A percentile compares a stretch with the other conserved stretches of the same genome.
phyloP scores from a whole-genome alignment of 2,113 vertebrate species.

The Reinhardtius hippoglossoides region DNA sequence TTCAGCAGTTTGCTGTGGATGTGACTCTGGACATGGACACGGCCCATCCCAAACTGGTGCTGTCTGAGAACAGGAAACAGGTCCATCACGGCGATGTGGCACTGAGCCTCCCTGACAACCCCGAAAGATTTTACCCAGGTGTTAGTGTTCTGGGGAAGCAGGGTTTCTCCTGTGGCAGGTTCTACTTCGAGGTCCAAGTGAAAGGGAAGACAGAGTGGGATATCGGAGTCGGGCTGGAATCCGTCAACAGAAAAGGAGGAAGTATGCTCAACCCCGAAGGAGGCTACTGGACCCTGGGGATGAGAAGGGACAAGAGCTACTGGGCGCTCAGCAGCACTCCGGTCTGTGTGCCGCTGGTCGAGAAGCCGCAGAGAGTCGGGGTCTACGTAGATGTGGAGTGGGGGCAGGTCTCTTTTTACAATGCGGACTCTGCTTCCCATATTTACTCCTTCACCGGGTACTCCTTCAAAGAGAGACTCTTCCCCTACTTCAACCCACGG shows the following conservation, averaged over 20 bases:
- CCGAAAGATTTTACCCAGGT: constrained; percentile 73
- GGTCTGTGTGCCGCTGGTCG: constrained; percentile 66
- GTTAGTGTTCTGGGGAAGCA: constrained; percentile 75
- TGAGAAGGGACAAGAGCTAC: constrained; percentile 60
- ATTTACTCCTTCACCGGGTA: constrained; percentile 87
- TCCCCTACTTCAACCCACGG: constrained; percentile 84
- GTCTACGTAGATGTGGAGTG: constrained; percentile 87
- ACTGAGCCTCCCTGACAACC: constrained; percentile 42
- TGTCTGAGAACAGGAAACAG: constrained; percentile 69
- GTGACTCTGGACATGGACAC: constrained; percentile 77
- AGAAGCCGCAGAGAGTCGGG: constrained; percentile 81
- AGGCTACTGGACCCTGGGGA: constrained; percentile 79
- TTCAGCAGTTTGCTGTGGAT: constrained; percentile 61
- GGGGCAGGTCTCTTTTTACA: constrained; percentile 87
- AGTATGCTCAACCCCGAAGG: constrained; percentile 68
- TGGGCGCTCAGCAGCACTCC: constrained; percentile 69
- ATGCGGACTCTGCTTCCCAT: constrained; percentile 69
- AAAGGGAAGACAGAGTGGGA: constrained; percentile 78
- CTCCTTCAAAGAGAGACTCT: constrained; percentile 82
- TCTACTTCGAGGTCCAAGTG: constrained; percentile 80
- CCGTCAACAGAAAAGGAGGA: constrained; percentile 73
- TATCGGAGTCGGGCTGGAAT: constrained; percentile 73
- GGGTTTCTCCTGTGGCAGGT: constrained; percentile 66
- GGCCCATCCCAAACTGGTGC: constrained; percentile 74
- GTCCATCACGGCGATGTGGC: constrained; percentile 57